Evolutionary conservation across 2,113 vertebrate species (phyloP).

Genomic region (Petaurus breviceps): DNA sequence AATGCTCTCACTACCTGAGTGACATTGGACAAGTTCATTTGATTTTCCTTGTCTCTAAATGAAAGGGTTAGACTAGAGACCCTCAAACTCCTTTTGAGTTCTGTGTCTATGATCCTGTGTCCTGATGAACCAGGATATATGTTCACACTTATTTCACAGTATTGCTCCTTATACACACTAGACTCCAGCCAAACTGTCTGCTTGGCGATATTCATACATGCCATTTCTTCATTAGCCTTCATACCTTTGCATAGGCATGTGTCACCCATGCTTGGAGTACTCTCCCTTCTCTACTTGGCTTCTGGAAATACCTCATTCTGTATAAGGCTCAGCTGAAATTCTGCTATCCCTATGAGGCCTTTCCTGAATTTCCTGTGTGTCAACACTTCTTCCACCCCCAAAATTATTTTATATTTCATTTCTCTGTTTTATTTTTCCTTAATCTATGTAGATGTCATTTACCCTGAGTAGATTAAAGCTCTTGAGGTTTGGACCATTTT

Average conservation of each 20-base stretch:
- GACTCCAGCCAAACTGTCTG: neutral
- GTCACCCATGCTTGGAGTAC: neutral
- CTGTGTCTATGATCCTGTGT: neutral
- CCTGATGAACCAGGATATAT: neutral
- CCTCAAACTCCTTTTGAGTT: neutral
- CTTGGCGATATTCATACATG: neutral
- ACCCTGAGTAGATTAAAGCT: neutral
- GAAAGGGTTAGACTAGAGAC: neutral
- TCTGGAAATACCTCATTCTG: neutral
- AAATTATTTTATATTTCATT: neutral
- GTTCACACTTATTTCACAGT: neutral
- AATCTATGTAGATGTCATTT: neutral
- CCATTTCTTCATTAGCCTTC: neutral
- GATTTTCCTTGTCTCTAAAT: neutral
- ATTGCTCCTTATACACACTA: neutral
- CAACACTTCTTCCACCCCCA: neutral
- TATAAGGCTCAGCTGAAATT: neutral
- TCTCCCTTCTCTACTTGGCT: neutral
- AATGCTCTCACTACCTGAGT: accelerated
- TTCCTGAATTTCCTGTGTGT: neutral
- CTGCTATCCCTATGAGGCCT: neutral
- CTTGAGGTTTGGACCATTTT: neutral
- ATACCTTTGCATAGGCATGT: neutral
- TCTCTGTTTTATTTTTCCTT: neutral
- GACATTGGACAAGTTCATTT: neutral